Percentiles rank a stretch among this genome's conserved stretches.
Evolutionary conservation across 2,797 vertebrate species (phyloP).

Genomic region (Bovichtus diacanthus): DNA sequence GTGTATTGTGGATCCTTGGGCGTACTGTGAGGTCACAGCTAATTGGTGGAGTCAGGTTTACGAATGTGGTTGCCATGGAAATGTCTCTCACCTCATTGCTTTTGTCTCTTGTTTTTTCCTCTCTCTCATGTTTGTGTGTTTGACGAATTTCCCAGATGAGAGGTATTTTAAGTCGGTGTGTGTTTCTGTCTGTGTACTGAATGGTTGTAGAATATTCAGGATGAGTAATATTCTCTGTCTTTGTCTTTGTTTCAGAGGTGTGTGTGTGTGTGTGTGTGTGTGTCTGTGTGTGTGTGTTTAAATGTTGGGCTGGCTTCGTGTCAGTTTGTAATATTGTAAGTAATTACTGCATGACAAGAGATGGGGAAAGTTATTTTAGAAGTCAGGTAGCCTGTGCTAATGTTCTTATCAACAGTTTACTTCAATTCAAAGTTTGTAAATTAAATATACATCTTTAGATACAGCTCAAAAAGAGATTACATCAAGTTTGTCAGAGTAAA

Average conservation of each 20-base stretch:
- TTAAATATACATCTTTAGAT: not conserved
- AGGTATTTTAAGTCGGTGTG: slow-evolving; percentile 11
- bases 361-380: not conserved
- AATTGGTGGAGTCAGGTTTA: slow-evolving; percentile 41
- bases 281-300: slow-evolving; percentile 12
- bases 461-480: not conserved
- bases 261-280: not conserved
- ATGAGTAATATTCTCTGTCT: slow-evolving; percentile 23
- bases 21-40: slow-evolving; percentile 42
- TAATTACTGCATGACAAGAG: not conserved
- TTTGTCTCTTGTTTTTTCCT: slow-evolving; percentile 9
- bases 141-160: slow-evolving; percentile 27
- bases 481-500: not conserved
- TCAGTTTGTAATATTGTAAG: too few species aligned
- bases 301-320: too few species aligned
- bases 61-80: slow-evolving; percentile 49
- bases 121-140: slow-evolving; percentile 21
- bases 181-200: slow-evolving; percentile 24
- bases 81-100: slow-evolving; percentile 51
- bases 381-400: not conserved
- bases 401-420: not conserved
- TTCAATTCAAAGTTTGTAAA: not conserved
- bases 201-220: slow-evolving; percentile 29
- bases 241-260: slow-evolving; percentile 38
- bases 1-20: slow-evolving; percentile 15